Conservation (phyloP, 2,888 invertebrate genomes). For the Mallateleia sp. region DNA sequence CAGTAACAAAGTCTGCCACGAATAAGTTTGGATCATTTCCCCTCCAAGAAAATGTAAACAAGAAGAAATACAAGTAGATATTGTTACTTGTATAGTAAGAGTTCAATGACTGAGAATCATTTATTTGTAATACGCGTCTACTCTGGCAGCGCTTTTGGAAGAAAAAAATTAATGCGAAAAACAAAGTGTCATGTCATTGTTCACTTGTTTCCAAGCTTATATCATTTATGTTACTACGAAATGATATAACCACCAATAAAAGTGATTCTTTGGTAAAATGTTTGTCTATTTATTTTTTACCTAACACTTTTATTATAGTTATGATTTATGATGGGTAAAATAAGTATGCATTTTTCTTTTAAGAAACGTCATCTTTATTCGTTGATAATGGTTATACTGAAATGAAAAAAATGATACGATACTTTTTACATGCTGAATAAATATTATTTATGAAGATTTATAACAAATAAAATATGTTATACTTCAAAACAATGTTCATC, state of each 20-base stretch:
- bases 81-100: constrained; percentile 56
- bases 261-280: constrained; percentile 41
- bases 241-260: constrained; percentile 41
- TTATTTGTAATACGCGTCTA: constrained; percentile 66
- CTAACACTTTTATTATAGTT: no score
- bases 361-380: constrained; percentile 80
- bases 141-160: constrained; percentile 52
- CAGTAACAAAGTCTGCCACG: constrained; percentile 12
- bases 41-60: constrained; percentile 31
- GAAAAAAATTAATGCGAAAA: constrained; percentile 38
- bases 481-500: constrained; percentile 34
- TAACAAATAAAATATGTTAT: constrained; percentile 49
- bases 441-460: constrained; percentile 70
- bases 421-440: constrained; percentile 77
- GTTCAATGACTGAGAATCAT: constrained; percentile 52
- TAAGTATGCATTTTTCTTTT: constrained; percentile 17
- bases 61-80: constrained; percentile 15
- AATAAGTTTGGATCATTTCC: constrained; percentile 25
- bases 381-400: constrained; percentile 73
- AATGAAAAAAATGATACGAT: constrained; percentile 77
- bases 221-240: constrained; percentile 30
- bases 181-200: constrained; percentile 19
- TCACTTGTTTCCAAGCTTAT: constrained; percentile 33
- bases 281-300: not conserved
- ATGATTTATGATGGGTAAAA: not conserved